Conservation (phyloP, 2,797 vertebrate species). For the Atherinosoma microstoma region DNA sequence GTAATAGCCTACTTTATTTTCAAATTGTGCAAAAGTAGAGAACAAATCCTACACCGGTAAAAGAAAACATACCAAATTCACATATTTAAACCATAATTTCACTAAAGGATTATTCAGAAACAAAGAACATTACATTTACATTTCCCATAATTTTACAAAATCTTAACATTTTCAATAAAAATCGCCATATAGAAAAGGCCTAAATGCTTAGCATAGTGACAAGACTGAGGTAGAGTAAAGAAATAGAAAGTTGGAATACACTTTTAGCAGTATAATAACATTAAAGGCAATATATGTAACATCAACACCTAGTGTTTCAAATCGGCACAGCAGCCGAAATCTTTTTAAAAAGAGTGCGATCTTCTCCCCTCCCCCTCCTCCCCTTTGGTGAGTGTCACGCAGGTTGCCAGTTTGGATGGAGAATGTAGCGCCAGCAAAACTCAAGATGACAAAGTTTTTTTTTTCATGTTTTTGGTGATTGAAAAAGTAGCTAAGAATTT, state of each 20-base stretch:
- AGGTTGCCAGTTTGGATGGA: no score
- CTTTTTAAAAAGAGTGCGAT: no score
- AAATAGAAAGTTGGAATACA: conserved; percentile 37
- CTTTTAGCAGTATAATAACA: no score
- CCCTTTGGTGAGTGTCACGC: no score
- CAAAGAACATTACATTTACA: conserved; percentile 79
- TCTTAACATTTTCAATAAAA: conserved; percentile 51
- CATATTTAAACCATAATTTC: conserved; percentile 60
- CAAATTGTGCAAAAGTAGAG: conserved; percentile 76
- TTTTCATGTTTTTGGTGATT: no score
- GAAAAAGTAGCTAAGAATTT: no score
- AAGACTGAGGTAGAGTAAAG: conserved; percentile 85
- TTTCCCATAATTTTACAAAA: conserved; percentile 77
- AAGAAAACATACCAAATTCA: conserved; percentile 67
- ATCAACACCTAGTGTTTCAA: no score
- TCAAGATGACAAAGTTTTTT: no score
- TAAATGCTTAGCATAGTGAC: conserved; percentile 64
- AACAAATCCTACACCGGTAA: conserved; percentile 61
- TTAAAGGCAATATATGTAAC: no score
- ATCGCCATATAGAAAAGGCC: conserved; percentile 45
- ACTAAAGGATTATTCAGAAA: conserved; percentile 55
- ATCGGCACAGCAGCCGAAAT: no score
- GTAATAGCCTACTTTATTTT: conserved; percentile 75
- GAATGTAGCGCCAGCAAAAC: no score
- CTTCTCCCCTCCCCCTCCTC: no score